Evolutionary conservation across 2,113 vertebrate species (phyloP).

Genomic region (Orycteropus afer): DNA sequence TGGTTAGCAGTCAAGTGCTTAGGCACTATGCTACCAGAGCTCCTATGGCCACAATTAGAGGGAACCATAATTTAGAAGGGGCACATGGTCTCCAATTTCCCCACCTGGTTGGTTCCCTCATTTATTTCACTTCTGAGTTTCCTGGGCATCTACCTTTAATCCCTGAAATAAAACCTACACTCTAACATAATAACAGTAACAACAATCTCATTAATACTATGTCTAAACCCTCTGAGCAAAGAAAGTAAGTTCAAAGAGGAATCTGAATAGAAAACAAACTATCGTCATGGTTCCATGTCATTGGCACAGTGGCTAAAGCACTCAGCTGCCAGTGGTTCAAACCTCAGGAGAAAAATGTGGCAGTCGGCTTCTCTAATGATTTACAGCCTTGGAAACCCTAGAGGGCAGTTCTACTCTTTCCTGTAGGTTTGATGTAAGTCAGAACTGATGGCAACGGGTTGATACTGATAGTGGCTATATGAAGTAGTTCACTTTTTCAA

Average conservation of each 20-base stretch:
- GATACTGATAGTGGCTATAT: background rate
- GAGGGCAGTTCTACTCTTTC: background rate
- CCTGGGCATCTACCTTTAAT: background rate
- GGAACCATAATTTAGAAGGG: too few species aligned
- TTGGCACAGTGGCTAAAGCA: background rate
- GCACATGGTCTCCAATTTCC: background rate
- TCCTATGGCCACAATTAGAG: too few species aligned
- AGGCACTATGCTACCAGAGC: too few species aligned
- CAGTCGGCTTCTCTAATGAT: background rate
- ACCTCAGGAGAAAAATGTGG: background rate
- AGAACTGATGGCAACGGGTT: background rate
- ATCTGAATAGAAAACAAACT: background rate
- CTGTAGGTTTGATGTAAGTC: background rate
- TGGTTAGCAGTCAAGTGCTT: too few species aligned
- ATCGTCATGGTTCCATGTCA: background rate
- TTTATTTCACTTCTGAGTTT: background rate
- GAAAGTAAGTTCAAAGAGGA: background rate
- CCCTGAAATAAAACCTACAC: constrained; percentile 10
- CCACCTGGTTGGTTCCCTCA: background rate
- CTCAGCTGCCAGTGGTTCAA: too few species aligned
- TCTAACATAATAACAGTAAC: background rate
- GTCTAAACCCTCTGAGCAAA: background rate
- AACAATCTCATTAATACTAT: background rate
- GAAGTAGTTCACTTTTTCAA: background rate
- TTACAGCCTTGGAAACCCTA: background rate